Base-by-base conservation (phyloP, 2,113 vertebrate genomes). In the Pseudopodoces humilis region DNA sequence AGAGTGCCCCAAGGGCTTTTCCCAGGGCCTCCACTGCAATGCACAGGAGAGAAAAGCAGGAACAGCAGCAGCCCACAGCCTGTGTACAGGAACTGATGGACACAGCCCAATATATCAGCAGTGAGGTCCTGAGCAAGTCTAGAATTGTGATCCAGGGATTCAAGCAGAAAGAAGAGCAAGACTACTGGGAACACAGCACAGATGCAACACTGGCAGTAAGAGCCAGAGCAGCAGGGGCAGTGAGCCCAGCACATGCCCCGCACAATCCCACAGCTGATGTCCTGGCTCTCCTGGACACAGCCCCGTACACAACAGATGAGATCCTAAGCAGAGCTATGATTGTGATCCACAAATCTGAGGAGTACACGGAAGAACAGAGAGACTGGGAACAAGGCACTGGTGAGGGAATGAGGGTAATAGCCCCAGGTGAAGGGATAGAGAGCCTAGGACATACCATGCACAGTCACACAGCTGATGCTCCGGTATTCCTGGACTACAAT, bases 161-260 rank as follows among this genome's bases (percentile, higher is more conserved):
- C 30, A 41, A 60, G 55, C 30, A 60, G 37, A 24, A 1, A 24
- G 31, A 50, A 70, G 37, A 43, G 30, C 35, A 30, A 18, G 16
- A 41, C 5, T 20, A 3, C 31, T 9, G 11, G 25, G 20, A 43
- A 41, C 53, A 30, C 19, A 23, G 55, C 19, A 41, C 1, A 4
- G 15, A 50, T 30, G 19, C 15, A 69, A n/a, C 30, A 30, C 9
- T 7, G 24, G 9, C 44, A 30, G 24, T 19, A 24, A 43, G 12
- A 50, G 19, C 12, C 6, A 18, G 65, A 50, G 46, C 20, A n/a
- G 18, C n/a, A 49, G 27, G 28, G 20, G 4, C 30, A 70, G 35
- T 6, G 30, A 23, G 23, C 4, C 11, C 0, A 0, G 23, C 53
- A 69, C 30, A 15, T 11, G 12, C 1, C 3, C 43, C 0, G 0